Percentiles rank a stretch among this genome's conserved stretches.
These are phyloP conservation scores for Melinopterus prodromus DNA, from an alignment of 2,888 invertebrate species.

Conservation along the genomic window DNA sequence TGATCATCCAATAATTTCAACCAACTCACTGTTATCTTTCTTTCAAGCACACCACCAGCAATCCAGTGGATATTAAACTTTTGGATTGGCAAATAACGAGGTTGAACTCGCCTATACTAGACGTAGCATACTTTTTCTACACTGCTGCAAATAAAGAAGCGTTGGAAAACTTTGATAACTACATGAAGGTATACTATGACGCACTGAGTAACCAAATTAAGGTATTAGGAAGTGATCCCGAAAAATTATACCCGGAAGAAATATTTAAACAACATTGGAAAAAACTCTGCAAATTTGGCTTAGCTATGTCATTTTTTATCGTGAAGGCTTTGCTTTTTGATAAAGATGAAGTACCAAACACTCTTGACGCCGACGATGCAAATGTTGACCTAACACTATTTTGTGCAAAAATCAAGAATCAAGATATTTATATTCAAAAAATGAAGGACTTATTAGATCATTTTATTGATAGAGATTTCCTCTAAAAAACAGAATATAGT, in stretches of 20 bases:
- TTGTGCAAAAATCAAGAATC: constrained; percentile 25
- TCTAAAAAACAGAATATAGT: neutral
- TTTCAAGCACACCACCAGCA: constrained; percentile 5
- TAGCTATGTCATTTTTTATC: constrained; percentile 39
- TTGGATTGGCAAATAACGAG: constrained; percentile 49
- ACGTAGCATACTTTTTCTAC: constrained; percentile 52
- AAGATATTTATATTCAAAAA: constrained; percentile 30
- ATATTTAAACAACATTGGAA: constrained; percentile 47
- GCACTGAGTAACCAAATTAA: constrained; percentile 46
- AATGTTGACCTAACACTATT: constrained; percentile 7
- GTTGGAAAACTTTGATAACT: constrained; percentile 48
- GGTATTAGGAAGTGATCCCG: constrained; percentile 47
- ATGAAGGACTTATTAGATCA: neutral
- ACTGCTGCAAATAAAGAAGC: constrained; percentile 49
- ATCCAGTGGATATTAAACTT: constrained; percentile 39
- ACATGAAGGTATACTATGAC: constrained; percentile 51
- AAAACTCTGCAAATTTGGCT: constrained; percentile 43
- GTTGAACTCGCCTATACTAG: constrained; percentile 47
- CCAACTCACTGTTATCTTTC: neutral
- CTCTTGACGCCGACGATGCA: constrained; percentile 24
- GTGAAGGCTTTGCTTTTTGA: constrained; percentile 38
- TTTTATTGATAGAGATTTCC: neutral
- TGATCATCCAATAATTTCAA: neutral
- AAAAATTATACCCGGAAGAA: constrained; percentile 49
- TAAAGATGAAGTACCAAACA: constrained; percentile 37